Evolutionary conservation across 2,113 vertebrate genomes (phyloP), one percentile per base, ranked within the genome.

Genomic region (Gila orcuttii): DNA sequence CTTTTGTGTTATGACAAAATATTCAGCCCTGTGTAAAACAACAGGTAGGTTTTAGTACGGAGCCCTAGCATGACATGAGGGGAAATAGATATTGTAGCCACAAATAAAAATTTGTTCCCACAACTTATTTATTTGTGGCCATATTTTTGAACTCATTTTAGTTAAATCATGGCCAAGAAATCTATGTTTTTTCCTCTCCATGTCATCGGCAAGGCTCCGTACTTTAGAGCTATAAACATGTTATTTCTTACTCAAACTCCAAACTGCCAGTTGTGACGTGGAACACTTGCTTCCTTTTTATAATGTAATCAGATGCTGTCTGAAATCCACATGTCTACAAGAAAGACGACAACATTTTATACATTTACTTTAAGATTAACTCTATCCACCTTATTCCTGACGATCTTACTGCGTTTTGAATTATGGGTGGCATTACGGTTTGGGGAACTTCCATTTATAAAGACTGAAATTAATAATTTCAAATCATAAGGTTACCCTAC

Each of bases 241-340:
- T 28, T 50, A 36, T 36, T 66, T 91, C 93, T 95, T 94, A 99
- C 98, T 99, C 97, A 90, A 99, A 99, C 94, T 99, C 98, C 89
- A 96, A 96, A 93, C 98, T 99, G 78, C 98, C 98, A 9, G 98
- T 99, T 25, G 96, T 96, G 91, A 99, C 94, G 87, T 96, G 97
- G 86, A 99, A 99, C 88, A 99, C 97, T 93, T 97, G 96, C 92
- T 96, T 99, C 87, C 98, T 95, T 92, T 95, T 99, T 64, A 96
- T 91, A 23, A 97, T 97, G 84, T 99, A 99, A 82, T 98, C 97
- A 89, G 96, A 98, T 47, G 97, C 98, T 0, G 97, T 99, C 91
- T 97, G 94, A 94, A 99, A 99, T 86, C 98, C 98, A 83, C 95
- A 95, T 88, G 94, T 97, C 98, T 99, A 81, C 0, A 87, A 89